Conservation (phyloP, 2,888 invertebrate genomes). For the Drosophila picticornis region DNA sequence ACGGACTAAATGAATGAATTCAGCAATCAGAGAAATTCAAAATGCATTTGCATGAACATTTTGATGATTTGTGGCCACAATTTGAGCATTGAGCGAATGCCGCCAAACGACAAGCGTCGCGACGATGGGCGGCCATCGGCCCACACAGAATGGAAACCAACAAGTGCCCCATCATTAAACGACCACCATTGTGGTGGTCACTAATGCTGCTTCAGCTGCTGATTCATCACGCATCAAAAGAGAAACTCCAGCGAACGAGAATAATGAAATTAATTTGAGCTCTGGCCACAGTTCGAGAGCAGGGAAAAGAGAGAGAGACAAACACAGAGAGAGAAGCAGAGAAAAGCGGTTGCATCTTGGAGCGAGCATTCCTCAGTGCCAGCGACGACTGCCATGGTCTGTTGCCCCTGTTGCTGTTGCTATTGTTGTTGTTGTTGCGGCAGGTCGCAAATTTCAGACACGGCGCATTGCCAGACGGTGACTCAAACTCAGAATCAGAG, state of each 20-base stretch:
- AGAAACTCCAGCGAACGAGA: conserved; percentile 66
- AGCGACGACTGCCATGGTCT: conserved; percentile 64
- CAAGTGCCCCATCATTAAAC: conserved; percentile 9
- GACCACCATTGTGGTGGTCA: conserved; percentile 3
- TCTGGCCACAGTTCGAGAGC: conserved; percentile 48
- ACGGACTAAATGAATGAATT: conserved; percentile 7
- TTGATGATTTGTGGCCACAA: conserved; percentile 63
- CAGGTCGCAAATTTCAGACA: conserved; percentile 68
- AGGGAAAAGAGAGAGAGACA: conserved; percentile 6
- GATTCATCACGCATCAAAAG: conserved; percentile 74
- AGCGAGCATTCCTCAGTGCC: conserved; percentile 56
- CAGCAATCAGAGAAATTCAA: conserved; percentile 27
- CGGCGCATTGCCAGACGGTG: conserved; percentile 73
- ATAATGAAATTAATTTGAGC: conserved; percentile 76
- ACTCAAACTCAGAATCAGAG: conserved; percentile 35
- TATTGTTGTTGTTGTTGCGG: conserved; percentile 58
- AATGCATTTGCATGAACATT: conserved; percentile 48
- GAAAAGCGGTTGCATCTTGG: conserved; percentile 57
- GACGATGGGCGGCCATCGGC: conserved; percentile 12
- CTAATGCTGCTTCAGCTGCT: conserved; percentile 35
- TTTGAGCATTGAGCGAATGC: conserved; percentile 38
- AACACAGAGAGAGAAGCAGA: conserved; percentile 7
- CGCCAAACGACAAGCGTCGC: conserved; percentile 10
- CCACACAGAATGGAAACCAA: conserved; percentile 44
- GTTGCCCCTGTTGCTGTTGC: conserved; percentile 45